Evolutionary conservation across 2,113 vertebrate genomes (phyloP).

Genomic region (Willisornis vidua): DNA sequence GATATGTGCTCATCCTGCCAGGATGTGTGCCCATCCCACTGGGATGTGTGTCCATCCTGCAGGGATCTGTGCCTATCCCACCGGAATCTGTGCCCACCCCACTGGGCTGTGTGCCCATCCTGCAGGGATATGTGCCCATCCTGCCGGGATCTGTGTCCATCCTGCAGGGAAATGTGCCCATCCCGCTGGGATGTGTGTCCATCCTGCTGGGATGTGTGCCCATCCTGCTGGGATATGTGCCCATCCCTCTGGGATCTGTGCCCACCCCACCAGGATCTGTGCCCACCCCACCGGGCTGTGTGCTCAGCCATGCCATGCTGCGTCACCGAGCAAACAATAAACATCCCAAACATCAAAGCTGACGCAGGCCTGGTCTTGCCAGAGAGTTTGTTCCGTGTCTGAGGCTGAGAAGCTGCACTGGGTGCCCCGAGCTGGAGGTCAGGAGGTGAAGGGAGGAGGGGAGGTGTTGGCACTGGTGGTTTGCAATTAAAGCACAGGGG

Average conservation of each 20-base stretch:
- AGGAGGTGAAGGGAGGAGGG: background rate
- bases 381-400: background rate
- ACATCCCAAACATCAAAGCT: background rate
- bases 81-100: no score
- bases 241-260: background rate
- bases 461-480: background rate
- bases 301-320: background rate
- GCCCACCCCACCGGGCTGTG: background rate
- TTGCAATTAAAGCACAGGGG: background rate
- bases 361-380: background rate
- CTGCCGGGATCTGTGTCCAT: no score
- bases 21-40: background rate
- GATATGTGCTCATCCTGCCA: no score
- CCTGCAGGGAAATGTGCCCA: no score
- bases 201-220: background rate
- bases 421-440: background rate
- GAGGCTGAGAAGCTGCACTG: background rate
- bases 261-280: background rate
- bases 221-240: background rate
- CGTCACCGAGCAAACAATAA: slow-evolving; percentile 37
- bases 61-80: no score
- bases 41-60: no score
- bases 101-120: no score
- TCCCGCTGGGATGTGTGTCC: no score
- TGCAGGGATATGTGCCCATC: no score